Evolutionary conservation across 1,140 invertebrate species (phyloP), one percentile per base, ranked within the genome.

Genomic region (Gyrodactylus bullatarudis): DNA sequence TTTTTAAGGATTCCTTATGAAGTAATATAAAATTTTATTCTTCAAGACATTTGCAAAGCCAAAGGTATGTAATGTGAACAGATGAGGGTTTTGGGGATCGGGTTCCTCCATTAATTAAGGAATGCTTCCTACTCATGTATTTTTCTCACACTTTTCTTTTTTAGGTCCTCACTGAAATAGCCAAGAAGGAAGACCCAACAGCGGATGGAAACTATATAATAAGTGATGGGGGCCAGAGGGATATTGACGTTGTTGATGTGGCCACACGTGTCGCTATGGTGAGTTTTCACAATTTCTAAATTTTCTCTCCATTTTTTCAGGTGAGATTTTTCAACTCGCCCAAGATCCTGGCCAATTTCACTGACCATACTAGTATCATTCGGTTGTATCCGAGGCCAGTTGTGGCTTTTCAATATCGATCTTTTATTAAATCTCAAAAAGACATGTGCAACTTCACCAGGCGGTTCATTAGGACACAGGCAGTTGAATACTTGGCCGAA

Each of bases 221-320:
- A 72, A 72, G 23, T 54, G 34, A 54, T n/a, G n/a, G 8, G n/a
- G n/a, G n/a, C 34, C 8, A 8, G n/a, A 92, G 91, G 78, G 92
- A 97, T 80, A 88, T 95, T 0, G 92, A 97, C 80, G 93, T 90
- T 0, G 91, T 98, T 0, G 95, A 99, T 82, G 86, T 99, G n/a
- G 93, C 94, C 1, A 95, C 91, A 0, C 83, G 94, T 75, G 89
- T 99, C 26, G 93, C 94, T 24, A 97, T 99, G 92, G 92, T 91
- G 79, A 80, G 34, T 54, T 54, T 54, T n/a, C 34, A n/a, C n/a
- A n/a, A n/a, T 80, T 78, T 26, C 19, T n/a, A n/a, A 68, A 23
- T 76, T 23, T 19, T 23, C 74, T 78, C 81, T 73, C 79, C 89
- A 87, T 86, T 95, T 0, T 54, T 54, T n/a, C 8, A 54, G 34